These are phyloP conservation scores for Halesus radiatus DNA, from an alignment of 1,140 invertebrate species.

Conservation along the genomic window DNA sequence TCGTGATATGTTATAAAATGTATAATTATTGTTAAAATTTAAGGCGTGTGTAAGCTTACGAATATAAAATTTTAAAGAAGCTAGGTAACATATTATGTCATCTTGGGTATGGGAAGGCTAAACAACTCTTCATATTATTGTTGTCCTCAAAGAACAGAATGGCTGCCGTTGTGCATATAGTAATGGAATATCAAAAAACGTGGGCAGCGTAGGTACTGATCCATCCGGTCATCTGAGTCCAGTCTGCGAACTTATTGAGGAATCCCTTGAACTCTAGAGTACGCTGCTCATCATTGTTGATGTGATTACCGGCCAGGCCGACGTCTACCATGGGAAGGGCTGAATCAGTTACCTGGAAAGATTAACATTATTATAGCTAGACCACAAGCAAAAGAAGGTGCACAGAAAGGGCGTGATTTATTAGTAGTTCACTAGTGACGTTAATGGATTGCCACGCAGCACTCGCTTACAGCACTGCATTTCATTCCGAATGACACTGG, in stretches of 20 bases:
- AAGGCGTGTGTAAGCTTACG: too few species aligned
- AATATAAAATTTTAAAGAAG: too few species aligned
- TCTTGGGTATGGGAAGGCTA: too few species aligned
- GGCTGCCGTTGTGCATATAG: too few species aligned
- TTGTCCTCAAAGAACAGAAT: too few species aligned
- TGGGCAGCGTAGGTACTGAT: constrained; percentile 48
- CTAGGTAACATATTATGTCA: too few species aligned
- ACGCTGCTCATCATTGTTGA: constrained; percentile 47
- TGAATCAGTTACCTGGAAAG: constrained; percentile 27
- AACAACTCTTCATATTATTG: too few species aligned
- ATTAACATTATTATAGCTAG: not conserved
- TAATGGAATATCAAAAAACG: constrained; percentile 28
- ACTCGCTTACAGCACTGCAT: too few species aligned
- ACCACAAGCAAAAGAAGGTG: not conserved
- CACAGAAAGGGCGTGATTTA: not conserved
- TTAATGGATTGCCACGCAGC: not conserved
- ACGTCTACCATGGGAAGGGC: constrained; percentile 44
- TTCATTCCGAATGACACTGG: too few species aligned
- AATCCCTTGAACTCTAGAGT: constrained; percentile 45
- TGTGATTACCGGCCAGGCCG: constrained; percentile 51
- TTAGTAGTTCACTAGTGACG: not conserved
- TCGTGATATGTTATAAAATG: too few species aligned
- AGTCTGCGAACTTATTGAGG: constrained; percentile 46
- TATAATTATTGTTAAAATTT: too few species aligned
- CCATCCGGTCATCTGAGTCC: constrained; percentile 43